Evolutionary conservation across 2,888 invertebrate species (phyloP).

Genomic region (Nemurella pictetii): DNA sequence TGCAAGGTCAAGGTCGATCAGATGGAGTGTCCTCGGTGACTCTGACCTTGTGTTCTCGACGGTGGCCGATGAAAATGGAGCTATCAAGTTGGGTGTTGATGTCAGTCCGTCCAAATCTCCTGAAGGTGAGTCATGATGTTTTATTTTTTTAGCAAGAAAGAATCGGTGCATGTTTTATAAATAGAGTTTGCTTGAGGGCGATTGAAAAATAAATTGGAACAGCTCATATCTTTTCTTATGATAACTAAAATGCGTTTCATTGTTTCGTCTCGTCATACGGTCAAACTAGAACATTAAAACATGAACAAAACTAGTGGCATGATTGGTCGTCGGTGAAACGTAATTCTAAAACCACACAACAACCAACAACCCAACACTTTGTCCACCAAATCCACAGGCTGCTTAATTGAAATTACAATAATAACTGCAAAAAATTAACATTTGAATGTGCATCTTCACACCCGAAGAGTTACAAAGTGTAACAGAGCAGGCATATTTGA

Average conservation of each 20-base stretch:
- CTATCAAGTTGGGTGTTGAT: constrained; percentile 70
- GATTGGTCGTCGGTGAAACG: too few relatives aligned
- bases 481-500: too few relatives aligned
- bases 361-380: too few relatives aligned
- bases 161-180: not conserved
- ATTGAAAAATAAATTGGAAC: not conserved
- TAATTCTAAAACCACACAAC: too few relatives aligned
- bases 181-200: not conserved
- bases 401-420: too few relatives aligned
- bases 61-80: constrained; percentile 66
- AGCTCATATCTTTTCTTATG: not conserved
- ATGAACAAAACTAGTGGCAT: not conserved
- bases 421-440: too few relatives aligned
- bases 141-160: too few relatives aligned
- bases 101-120: constrained; percentile 68
- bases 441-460: too few relatives aligned
- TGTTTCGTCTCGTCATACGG: not conserved
- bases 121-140: constrained; percentile 36
- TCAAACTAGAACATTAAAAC: not conserved
- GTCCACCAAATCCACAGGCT: too few relatives aligned
- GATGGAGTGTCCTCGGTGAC: constrained; percentile 76
- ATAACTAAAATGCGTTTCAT: not conserved
- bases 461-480: too few relatives aligned
- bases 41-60: constrained; percentile 77
- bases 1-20: constrained; percentile 72